These are phyloP conservation scores for Ceuthmochares aereus DNA, from an alignment of 2,113 vertebrate genomes.

Conservation along the genomic window DNA sequence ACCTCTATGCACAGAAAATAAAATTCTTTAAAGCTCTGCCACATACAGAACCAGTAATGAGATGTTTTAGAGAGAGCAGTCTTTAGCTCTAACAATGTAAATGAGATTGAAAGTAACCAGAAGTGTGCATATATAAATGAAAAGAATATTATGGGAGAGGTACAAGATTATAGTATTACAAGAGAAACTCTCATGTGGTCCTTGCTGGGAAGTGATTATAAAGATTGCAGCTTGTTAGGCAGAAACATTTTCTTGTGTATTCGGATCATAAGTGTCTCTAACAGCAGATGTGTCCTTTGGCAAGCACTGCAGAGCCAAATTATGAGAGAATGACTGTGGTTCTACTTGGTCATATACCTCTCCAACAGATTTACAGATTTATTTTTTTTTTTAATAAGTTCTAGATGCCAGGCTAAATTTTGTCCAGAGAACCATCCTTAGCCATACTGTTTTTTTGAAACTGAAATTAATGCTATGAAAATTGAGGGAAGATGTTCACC, in stretches of 20 bases:
- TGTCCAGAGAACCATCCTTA: background rate
- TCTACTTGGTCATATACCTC: background rate
- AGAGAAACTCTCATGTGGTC: background rate
- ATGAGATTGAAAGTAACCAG: background rate
- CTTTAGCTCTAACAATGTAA: background rate
- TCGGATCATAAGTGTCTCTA: background rate
- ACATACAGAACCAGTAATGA: background rate
- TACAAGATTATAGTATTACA: background rate
- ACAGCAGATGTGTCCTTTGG: background rate
- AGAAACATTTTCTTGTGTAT: background rate
- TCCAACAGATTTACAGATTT: background rate
- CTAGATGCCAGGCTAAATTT: background rate
- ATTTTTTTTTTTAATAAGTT: background rate
- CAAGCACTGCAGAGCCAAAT: background rate
- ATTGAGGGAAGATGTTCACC: background rate
- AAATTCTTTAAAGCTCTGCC: background rate
- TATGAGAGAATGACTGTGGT: background rate
- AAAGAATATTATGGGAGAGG: background rate
- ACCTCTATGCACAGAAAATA: background rate
- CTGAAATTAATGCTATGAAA: background rate
- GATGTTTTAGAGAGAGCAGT: background rate
- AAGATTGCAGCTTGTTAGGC: background rate
- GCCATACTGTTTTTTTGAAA: background rate
- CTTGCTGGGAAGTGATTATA: background rate
- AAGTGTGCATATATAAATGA: background rate